phyloP scores from a whole-genome alignment of 2,797 vertebrate species.

The Typhlichthys subterraneus region DNA sequence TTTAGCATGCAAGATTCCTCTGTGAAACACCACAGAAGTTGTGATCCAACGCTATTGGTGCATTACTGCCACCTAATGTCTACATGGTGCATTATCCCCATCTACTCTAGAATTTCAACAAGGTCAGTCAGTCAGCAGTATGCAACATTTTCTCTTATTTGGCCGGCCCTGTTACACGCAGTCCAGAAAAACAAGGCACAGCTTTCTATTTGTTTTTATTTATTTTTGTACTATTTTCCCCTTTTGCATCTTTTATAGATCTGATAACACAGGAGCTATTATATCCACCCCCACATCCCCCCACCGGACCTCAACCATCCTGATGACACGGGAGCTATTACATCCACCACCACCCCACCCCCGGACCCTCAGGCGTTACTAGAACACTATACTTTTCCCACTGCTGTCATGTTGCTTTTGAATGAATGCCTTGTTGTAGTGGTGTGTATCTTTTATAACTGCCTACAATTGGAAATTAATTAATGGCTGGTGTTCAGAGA shows the following conservation, averaged over 20 bases:
- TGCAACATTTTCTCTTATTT: no score
- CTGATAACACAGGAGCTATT: slow-evolving; percentile 9
- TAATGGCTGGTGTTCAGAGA: not conserved
- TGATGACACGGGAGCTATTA: slow-evolving; percentile 6
- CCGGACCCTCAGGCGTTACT: slow-evolving; percentile 19
- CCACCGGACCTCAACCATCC: not conserved
- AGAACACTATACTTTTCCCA: slow-evolving; percentile 16
- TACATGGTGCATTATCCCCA: no score
- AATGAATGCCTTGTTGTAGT: slow-evolving; percentile 32
- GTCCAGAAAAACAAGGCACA: no score
- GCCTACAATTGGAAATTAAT: slow-evolving; percentile 11
- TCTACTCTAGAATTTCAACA: no score
- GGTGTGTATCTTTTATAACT: not conserved
- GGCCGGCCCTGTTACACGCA: no score
- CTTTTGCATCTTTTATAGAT: slow-evolving; percentile 3
- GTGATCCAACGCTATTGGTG: no score
- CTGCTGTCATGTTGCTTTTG: slow-evolving; percentile 43
- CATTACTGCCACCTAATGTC: no score
- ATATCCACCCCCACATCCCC: not conserved
- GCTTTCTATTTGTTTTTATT: no score
- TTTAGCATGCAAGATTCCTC: no score
- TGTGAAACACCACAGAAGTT: no score
- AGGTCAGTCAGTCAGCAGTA: no score
- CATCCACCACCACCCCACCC: not conserved
- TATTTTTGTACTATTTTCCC: not conserved